Conservation (phyloP, 2,888 invertebrate genomes). For the Ferrisia virgata region DNA sequence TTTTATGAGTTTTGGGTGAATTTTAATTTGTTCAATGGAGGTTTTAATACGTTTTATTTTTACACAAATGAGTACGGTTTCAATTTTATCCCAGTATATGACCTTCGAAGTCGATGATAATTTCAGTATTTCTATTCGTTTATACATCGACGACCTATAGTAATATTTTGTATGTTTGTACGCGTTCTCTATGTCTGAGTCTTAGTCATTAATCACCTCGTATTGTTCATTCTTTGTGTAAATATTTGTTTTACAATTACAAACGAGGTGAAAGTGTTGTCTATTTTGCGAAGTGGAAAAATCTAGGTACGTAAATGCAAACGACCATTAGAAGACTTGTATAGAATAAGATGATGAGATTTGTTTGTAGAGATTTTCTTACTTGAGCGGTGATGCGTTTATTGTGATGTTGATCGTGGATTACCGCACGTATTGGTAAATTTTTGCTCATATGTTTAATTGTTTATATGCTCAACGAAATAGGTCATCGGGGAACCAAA, state of each 20-base stretch:
- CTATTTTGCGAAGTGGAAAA: background rate
- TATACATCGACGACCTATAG: background rate
- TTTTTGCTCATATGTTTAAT: background rate
- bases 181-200: background rate
- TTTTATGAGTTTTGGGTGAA: background rate
- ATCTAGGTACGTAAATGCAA: background rate
- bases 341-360: background rate
- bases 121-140: background rate
- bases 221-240: background rate
- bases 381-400: background rate
- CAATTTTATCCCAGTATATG: background rate
- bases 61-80: background rate
- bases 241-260: constrained; percentile 1
- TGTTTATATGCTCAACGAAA: background rate
- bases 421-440: background rate
- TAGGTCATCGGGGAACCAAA: background rate
- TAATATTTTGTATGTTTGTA: background rate
- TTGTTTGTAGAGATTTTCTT: background rate
- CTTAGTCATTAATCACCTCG: background rate
- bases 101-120: background rate
- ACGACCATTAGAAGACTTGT: background rate
- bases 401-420: background rate
- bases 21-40: background rate
- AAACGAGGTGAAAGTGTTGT: background rate
- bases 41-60: background rate